Conservation (phyloP, 2,113 vertebrate genomes). For the Erythrocercus mccallii region DNA sequence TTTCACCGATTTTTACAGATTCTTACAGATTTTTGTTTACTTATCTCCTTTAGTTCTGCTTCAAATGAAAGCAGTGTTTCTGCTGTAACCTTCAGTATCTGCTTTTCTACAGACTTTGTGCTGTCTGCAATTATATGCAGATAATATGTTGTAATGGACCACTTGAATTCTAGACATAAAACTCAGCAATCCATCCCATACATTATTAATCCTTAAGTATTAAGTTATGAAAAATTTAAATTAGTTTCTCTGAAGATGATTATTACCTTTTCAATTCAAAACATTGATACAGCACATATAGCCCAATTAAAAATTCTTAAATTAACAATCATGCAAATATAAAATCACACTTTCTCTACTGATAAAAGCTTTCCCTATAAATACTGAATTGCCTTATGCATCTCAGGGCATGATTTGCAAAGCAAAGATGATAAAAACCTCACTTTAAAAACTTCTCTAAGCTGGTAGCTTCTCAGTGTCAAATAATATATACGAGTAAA, state of each 20-base stretch:
- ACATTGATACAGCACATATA: neutral
- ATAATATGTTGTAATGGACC: neutral
- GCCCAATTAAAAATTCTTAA: neutral
- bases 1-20: too few species aligned
- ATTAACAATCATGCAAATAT: neutral
- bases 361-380: neutral
- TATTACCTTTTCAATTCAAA: slow-evolving; percentile 38
- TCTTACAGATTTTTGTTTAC: too few species aligned
- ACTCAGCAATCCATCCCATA: neutral
- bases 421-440: neutral
- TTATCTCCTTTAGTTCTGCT: neutral
- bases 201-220: slow-evolving; percentile 49
- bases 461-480: neutral
- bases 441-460: slow-evolving; percentile 10
- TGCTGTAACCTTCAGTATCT: neutral
- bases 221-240: slow-evolving; percentile 58
- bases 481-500: neutral
- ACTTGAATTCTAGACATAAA: neutral
- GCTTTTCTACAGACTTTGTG: neutral
- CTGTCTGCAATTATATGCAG: neutral
- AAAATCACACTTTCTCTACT: neutral
- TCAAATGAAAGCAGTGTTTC: neutral
- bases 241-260: neutral
- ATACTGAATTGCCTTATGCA: neutral
- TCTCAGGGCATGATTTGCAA: neutral